Evolutionary conservation across 2,797 vertebrate species (phyloP), one percentile per base, ranked within the genome.

Genomic region (Acipenser oxyrinchus): DNA sequence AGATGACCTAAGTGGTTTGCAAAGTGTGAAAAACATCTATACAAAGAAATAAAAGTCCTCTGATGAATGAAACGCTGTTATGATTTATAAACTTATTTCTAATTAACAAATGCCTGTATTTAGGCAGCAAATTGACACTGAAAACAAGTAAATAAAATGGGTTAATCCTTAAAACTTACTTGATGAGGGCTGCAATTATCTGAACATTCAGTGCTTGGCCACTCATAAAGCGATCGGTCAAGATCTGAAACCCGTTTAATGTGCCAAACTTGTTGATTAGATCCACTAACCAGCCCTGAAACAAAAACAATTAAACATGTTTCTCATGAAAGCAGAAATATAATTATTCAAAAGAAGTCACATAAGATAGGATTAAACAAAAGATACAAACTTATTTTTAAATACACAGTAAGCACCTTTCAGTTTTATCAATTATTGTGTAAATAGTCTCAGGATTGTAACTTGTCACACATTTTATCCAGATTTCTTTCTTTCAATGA

Each of bases 151-250:
- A 10, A 18, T 62, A 10, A 23, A 48, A 15, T 66, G 11, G 10
- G 49, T 3, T n/a, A 62, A 64, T 6, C 49, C 15, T 8, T 5
- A 37, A 37, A 65, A 71, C 93, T 93, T 85, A 99, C 97, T 99
- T 99, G 86, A 99, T 99, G 88, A 99, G 97, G 83, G 97, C 97
- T 88, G 96, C 95, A 78, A 99, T 99, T 87, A 99, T 99, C 87
- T 99, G 96, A 88, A 99, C 97, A 82, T 99, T 99, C 87, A 99
- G 87, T 81, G 96, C 95, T 84, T 98, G 95, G 82, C 96, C 92
- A 77, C 91, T 97, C 92, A 96, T 94, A 86, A 99, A 99, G 82
- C 96, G 94, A 92, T 99, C 97, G 71, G 98, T 96, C 83, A 99
- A 90, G 86, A 94, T 95, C 90, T 99, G 97, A 93, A 99, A 99